A percentile compares a stretch with the other conserved stretches of the same genome.
These are phyloP conservation scores for Clarias batrachus DNA, from an alignment of 2,113 vertebrate genomes.

Conservation along the genomic window DNA sequence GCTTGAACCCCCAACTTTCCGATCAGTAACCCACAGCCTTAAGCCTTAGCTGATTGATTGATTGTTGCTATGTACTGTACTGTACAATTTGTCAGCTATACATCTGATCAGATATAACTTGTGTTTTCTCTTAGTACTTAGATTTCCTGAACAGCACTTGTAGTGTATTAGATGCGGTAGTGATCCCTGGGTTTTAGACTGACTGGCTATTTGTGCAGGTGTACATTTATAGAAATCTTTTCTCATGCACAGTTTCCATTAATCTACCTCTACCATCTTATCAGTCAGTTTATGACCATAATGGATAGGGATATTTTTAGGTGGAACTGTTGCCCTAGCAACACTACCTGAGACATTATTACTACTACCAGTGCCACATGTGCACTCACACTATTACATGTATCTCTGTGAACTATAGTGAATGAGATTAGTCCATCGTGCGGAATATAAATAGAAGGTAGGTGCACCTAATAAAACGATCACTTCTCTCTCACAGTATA, in stretches of 20 bases:
- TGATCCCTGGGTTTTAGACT: neutral
- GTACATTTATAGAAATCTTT: neutral
- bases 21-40: no score
- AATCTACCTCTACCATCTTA: neutral
- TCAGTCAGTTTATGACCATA: neutral
- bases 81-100: neutral
- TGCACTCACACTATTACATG: neutral
- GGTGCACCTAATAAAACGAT: neutral
- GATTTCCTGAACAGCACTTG: neutral
- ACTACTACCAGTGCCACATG: neutral
- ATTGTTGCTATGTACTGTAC: no score
- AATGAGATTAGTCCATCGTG: neutral
- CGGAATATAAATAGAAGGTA: neutral
- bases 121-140: neutral
- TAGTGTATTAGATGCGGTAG: neutral
- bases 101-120: neutral
- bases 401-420: neutral
- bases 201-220: neutral
- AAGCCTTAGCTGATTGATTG: no score
- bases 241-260: neutral
- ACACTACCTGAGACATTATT: conserved; percentile 1
- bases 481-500: neutral
- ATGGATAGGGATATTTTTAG: neutral
- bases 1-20: no score
- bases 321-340: neutral